Evolutionary conservation across 2,113 vertebrate genomes (phyloP).

Genomic region (Trematocara stigmaticum): DNA sequence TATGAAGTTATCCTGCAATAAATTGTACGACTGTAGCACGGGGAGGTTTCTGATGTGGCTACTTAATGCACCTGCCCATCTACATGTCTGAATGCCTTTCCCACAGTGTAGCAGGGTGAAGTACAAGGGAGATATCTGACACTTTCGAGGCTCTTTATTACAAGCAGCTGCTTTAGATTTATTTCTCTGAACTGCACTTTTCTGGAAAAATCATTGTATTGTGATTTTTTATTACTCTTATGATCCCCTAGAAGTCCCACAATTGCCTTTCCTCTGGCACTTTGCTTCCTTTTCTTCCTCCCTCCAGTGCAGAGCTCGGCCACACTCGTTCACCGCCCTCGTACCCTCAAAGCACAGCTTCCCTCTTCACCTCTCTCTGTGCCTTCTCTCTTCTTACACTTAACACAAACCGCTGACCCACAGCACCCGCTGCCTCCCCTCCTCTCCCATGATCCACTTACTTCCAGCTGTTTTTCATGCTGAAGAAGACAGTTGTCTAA

Average conservation of each 20-base stretch:
- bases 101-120: conserved; percentile 24
- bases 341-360: conserved; percentile 33
- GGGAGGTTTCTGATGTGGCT: neutral
- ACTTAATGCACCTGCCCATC: conserved; percentile 52
- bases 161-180: conserved; percentile 67
- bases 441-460: conserved; percentile 59
- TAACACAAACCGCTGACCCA: conserved; percentile 54
- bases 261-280: conserved; percentile 44
- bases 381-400: conserved; percentile 53
- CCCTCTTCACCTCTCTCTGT: conserved; percentile 40
- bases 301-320: conserved; percentile 36
- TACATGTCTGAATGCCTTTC: conserved; percentile 30
- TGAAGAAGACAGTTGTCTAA: conserved; percentile 78
- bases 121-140: conserved; percentile 37
- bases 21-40: neutral
- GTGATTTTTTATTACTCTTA: conserved; percentile 55
- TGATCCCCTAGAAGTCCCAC: conserved; percentile 49
- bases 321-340: conserved; percentile 17
- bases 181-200: conserved; percentile 59
- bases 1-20: neutral
- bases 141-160: conserved; percentile 59
- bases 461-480: conserved; percentile 78
- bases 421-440: conserved; percentile 22
- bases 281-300: conserved; percentile 47
- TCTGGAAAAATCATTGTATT: conserved; percentile 65